A percentile compares a stretch with the other conserved stretches of the same genome.
These are phyloP conservation scores for Ephialtes manifestator DNA, from an alignment of 2,888 invertebrate species.

Conservation along the genomic window DNA sequence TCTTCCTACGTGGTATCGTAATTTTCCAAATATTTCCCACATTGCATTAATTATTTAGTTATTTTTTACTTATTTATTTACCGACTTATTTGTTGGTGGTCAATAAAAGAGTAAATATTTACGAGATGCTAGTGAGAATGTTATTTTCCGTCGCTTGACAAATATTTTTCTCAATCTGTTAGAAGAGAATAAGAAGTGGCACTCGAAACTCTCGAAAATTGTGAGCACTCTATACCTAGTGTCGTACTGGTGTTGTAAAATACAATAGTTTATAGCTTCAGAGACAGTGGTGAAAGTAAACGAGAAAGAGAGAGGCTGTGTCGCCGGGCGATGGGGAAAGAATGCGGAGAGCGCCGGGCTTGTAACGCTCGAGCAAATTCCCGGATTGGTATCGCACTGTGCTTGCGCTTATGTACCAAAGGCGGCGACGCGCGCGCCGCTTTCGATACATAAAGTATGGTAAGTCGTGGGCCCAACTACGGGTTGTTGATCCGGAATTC, in stretches of 20 bases:
- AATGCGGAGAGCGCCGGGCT: conserved; percentile 58
- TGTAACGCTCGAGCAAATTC: conserved; percentile 66
- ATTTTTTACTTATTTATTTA: too few relatives aligned
- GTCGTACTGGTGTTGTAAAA: background rate
- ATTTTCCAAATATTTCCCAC: background rate
- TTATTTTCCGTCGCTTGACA: conserved; percentile 3
- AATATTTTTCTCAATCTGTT: conserved; percentile 7
- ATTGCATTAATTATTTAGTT: too few relatives aligned
- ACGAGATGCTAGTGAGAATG: background rate
- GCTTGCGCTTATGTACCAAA: conserved; percentile 31
- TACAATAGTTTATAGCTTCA: conserved; percentile 39
- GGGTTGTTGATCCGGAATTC: conserved; percentile 55
- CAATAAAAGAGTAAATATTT: background rate
- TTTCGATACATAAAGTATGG: conserved; percentile 39
- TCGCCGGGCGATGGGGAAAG: conserved; percentile 60
- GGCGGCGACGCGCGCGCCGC: conserved; percentile 8
- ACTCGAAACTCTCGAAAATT: background rate
- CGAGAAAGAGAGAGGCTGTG: conserved; percentile 70
- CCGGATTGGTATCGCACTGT: conserved; percentile 54
- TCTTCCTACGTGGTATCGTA: too few relatives aligned
- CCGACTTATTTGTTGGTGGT: background rate
- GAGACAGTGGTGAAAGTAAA: conserved; percentile 66
- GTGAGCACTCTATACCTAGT: background rate
- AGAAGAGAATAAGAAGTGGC: background rate
- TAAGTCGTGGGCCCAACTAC: conserved; percentile 51